Conservation (phyloP, 37 sponge, comb jelly and placozoan species). For the Oscarella lobularis region DNA sequence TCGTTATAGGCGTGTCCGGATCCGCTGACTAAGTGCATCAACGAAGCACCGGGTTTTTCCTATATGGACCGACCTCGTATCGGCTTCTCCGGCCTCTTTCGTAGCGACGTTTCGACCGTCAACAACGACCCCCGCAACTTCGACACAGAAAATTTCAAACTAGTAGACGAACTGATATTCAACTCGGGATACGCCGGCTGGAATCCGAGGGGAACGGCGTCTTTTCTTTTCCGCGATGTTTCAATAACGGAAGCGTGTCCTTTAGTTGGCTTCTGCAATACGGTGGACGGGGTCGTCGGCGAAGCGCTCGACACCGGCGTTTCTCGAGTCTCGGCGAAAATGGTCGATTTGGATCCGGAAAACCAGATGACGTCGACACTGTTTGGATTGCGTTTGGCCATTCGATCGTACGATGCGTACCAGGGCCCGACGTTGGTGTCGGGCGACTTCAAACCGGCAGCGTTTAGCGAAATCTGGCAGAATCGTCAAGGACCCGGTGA, state of each 20-base stretch:
- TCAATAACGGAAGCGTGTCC: not conserved
- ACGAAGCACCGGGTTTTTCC: no score
- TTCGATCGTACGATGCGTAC: not conserved
- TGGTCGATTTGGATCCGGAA: not conserved
- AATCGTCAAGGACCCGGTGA: not conserved
- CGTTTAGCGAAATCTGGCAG: not conserved
- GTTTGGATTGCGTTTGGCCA: not conserved
- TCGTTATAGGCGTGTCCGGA: no score
- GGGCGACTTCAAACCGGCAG: not conserved
- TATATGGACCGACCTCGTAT: constrained; percentile 19
- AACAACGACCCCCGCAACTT: constrained; percentile 8
- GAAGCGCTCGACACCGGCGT: no score
- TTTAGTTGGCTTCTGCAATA: not conserved
- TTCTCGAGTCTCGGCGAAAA: not conserved
- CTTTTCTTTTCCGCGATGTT: not conserved
- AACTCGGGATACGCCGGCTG: not conserved
- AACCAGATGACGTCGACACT: not conserved
- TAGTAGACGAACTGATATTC: not conserved
- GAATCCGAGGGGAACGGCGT: not conserved
- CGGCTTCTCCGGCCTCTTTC: constrained; percentile 19
- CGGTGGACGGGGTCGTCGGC: not conserved
- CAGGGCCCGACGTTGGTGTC: not conserved
- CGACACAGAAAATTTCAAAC: not conserved
- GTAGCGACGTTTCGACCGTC: constrained; percentile 14
- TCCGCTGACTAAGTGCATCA: no score